Base-by-base conservation (phyloP, 2,797 vertebrate genomes). In the Adelosebastes latens region DNA sequence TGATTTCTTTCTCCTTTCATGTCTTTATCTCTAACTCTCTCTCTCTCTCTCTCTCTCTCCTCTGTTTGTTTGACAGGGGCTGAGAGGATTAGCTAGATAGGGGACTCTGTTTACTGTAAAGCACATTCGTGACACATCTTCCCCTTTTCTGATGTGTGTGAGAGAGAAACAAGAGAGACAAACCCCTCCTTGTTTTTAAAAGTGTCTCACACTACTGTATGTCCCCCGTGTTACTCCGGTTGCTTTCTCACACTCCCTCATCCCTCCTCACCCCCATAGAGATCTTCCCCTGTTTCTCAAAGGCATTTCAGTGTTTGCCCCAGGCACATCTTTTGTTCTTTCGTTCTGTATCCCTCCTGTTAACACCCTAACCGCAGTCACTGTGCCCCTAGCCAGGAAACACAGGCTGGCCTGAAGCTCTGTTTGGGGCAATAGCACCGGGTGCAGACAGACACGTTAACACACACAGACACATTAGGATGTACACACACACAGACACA, bases 91-190 rank as follows among this genome's bases (percentile, higher is more conserved):
- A 87, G 72, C 58, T 42, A 80, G 90, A 93, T 91, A 90, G 80
- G 81, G 87, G 80, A 72, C 71, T 87, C 31, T 93, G 92, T 95
- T 94, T 93, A 94, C 92, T 89, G 89, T 94, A 92, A 93, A 94
- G 84, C 66, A 60, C 72, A 77, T 85, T 88, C 64, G 4, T 87
- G 86, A 87, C 84, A 89, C 84, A 87, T 89, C 76, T 84, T 87
- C 68, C 63, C 61, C 74, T 86, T 87, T 88, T 86, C 71, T 65
- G 62, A 46, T 79, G 85, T 81, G 72, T 78, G 74, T 73, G 75
- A 36, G 32, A 70, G 85, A 46, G 59, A 75, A 55, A 80, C 16
- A 4, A 58, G 60, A 55, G 22, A 65, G 42, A 80, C 24, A 63
- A 64, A 72, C 75, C 53, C 60, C 49, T 71, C 65, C 49, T 71